Evolutionary conservation across 2,113 vertebrate genomes (phyloP).

Genomic region (Lagopus leucura): DNA sequence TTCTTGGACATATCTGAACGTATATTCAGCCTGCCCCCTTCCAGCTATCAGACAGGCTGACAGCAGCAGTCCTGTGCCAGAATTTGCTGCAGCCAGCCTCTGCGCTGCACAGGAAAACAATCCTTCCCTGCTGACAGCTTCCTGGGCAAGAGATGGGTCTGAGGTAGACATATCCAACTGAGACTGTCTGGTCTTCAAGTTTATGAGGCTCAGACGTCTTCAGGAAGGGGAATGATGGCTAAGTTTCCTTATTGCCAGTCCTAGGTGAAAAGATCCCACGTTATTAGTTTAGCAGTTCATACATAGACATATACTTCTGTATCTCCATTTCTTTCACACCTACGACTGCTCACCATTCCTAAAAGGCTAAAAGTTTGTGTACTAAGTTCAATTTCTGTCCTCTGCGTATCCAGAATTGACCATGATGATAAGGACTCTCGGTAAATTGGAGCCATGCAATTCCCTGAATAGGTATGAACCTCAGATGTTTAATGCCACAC

Average conservation of each 20-base stretch:
- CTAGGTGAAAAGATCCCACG: background rate
- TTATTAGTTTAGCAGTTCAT: background rate
- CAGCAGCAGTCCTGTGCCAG: background rate
- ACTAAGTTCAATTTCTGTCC: background rate
- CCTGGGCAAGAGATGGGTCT: background rate
- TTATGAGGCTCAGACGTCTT: background rate
- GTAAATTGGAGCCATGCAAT: background rate
- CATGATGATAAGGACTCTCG: accelerated
- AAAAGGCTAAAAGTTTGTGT: background rate
- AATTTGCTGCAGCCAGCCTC: background rate
- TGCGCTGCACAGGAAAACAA: accelerated
- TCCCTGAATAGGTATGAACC: background rate
- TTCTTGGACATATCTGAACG: background rate
- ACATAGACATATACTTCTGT: background rate
- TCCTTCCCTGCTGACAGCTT: background rate
- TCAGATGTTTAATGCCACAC: background rate
- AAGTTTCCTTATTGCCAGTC: accelerated
- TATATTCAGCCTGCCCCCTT: accelerated
- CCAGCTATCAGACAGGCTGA: background rate
- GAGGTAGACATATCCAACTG: background rate
- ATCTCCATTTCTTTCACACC: background rate
- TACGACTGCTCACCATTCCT: background rate
- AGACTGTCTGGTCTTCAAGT: background rate
- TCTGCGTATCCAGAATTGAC: background rate
- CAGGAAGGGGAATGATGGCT: accelerated